A percentile compares a stretch with the other conserved stretches of the same genome.
These are phyloP conservation scores for Achlya flavicornis DNA, from an alignment of 2,888 invertebrate genomes.

Conservation along the genomic window DNA sequence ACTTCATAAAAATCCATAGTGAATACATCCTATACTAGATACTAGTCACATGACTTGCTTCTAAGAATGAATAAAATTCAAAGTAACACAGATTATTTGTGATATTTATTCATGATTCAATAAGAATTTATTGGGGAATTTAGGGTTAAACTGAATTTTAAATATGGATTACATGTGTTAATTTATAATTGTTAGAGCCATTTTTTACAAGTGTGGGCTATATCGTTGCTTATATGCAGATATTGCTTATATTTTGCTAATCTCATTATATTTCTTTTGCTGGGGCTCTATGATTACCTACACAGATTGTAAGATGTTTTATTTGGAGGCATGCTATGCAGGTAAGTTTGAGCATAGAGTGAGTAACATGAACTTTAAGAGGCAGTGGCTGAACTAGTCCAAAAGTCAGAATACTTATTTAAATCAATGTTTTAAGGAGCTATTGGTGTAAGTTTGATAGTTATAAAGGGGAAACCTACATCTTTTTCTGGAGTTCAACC, in stretches of 20 bases:
- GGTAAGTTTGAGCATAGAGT: no score
- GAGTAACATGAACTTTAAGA: no score
- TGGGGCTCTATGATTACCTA: no score
- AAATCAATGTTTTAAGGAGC: not conserved
- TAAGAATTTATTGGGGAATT: not conserved
- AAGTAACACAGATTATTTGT: not conserved
- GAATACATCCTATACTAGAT: not conserved
- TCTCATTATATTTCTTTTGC: no score
- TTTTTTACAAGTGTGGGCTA: no score
- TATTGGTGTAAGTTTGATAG: not conserved
- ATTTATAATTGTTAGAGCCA: no score
- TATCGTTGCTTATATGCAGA: no score
- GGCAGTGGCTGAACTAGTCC: no score
- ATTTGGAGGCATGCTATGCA: not conserved
- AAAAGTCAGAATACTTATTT: not conserved
- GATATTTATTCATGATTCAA: not conserved
- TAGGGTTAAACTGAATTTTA: no score
- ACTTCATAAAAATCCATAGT: not conserved
- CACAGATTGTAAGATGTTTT: no score
- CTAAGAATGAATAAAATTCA: not conserved
- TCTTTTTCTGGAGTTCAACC: slow-evolving; percentile 99
- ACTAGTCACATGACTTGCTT: not conserved
- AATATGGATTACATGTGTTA: no score
- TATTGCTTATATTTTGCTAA: no score
- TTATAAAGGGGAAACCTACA: slow-evolving; percentile 85